Evolutionary conservation across 23 tunicate species (phyloP).

Genomic region (Corella eumyota): DNA sequence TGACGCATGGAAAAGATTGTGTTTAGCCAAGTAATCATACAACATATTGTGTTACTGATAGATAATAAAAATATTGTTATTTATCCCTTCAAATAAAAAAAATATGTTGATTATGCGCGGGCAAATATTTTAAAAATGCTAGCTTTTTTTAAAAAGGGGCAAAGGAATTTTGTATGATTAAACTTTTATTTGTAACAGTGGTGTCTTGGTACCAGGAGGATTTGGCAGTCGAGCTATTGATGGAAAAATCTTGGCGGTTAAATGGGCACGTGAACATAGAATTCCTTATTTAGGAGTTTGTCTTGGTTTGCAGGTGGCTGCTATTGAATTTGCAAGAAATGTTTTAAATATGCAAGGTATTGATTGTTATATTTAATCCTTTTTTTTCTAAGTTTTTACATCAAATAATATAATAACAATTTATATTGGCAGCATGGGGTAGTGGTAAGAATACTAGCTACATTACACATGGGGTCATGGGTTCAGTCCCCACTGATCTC

Average conservation of each 20-base stretch:
- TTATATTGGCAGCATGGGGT: too few species aligned
- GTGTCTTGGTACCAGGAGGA: slow-evolving; percentile 92
- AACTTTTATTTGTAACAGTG: slow-evolving; percentile 21
- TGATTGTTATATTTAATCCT: neutral
- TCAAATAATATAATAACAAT: too few species aligned
- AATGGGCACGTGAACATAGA: slow-evolving; percentile 75
- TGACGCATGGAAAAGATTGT: slow-evolving; percentile 79
- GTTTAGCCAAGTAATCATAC: slow-evolving; percentile 58
- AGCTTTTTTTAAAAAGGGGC: too few species aligned
- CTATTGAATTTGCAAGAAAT: slow-evolving; percentile 85
- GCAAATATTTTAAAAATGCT: too few species aligned
- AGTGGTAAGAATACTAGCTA: too few species aligned
- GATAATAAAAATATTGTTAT: too few species aligned
- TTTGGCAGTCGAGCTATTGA: slow-evolving; percentile 85
- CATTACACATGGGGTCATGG: too few species aligned
- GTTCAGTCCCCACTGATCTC: too few species aligned
- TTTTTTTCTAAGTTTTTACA: too few species aligned
- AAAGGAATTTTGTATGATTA: neutral
- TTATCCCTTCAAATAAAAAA: too few species aligned
- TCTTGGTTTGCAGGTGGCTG: slow-evolving; percentile 86
- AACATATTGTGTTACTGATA: too few species aligned
- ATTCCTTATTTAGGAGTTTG: slow-evolving; percentile 88
- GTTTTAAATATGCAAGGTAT: slow-evolving; percentile 66
- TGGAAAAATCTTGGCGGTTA: slow-evolving; percentile 70
- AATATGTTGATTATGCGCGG: too few species aligned